Evolutionary conservation across 2,888 invertebrate genomes (phyloP).

Genomic region (Acronicta aceris): DNA sequence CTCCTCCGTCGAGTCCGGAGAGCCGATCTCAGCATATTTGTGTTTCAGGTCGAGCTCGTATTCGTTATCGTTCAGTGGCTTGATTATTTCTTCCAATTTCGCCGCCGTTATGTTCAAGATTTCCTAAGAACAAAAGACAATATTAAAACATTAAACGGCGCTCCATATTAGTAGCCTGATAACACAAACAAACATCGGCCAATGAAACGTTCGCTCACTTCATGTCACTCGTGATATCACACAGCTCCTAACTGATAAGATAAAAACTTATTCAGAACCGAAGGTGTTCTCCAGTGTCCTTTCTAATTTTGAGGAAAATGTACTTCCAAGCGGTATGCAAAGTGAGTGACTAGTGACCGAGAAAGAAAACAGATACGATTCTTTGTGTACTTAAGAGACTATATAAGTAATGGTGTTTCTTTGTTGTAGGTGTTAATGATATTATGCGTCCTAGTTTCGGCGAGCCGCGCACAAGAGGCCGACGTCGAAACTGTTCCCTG

Average conservation of each 20-base stretch:
- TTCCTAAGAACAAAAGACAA: conserved; percentile 86
- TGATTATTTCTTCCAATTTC: conserved; percentile 89
- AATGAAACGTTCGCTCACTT: conserved; percentile 78
- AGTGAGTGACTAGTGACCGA: conserved; percentile 75
- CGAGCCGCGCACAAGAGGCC: conserved; percentile 66
- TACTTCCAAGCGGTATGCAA: conserved; percentile 68
- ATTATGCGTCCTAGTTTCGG: conserved; percentile 78
- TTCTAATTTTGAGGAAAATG: conserved; percentile 81
- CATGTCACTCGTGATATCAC: conserved; percentile 81
- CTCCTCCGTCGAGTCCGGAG: conserved; percentile 87
- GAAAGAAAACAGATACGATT: conserved; percentile 51
- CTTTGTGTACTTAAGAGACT: conserved; percentile 62
- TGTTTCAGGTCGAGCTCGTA: conserved; percentile 76
- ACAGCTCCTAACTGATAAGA: conserved; percentile 80
- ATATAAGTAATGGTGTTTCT: conserved; percentile 77
- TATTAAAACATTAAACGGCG: conserved; percentile 74
- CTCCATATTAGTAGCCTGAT: conserved; percentile 74
- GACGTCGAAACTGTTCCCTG: conserved; percentile 69
- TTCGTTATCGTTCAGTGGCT: conserved; percentile 79
- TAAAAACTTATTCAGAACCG: conserved; percentile 74
- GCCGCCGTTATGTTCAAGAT: conserved; percentile 88
- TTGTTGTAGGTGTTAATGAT: conserved; percentile 86
- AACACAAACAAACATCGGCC: conserved; percentile 77
- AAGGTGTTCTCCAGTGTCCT: conserved; percentile 79
- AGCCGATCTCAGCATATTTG: conserved; percentile 82